A percentile compares a stretch with the other conserved stretches of the same genome.
phyloP scores from a whole-genome alignment of 1,140 invertebrate genomes.

The Drosophila subpulchrella region DNA sequence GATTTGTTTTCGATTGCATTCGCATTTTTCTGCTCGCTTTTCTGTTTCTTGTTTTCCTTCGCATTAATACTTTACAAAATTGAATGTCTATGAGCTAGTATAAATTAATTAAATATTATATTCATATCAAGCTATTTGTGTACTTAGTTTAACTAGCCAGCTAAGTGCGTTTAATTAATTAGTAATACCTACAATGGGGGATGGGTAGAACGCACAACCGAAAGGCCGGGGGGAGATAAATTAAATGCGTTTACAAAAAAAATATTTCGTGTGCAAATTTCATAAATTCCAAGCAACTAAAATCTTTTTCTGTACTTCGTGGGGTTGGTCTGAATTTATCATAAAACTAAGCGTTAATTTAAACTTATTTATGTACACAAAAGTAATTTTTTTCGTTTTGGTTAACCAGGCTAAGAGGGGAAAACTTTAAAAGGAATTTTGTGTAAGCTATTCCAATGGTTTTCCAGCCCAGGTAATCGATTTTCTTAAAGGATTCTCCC shows the following conservation, averaged over 20 bases:
- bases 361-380: constrained; percentile 75
- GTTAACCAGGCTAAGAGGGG: constrained; percentile 13
- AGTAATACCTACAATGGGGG: constrained; percentile 68
- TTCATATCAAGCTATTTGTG: constrained; percentile 40
- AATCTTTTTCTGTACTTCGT: constrained; percentile 26
- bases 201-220: constrained; percentile 54
- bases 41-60: constrained; percentile 52
- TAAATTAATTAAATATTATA: constrained; percentile 76
- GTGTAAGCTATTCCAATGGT: constrained; percentile 14
- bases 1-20: constrained; percentile 66
- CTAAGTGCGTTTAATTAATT: constrained; percentile 57
- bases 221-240: constrained; percentile 13
- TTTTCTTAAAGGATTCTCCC: constrained; percentile 21
- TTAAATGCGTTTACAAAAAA: constrained; percentile 36
- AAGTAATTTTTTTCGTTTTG: constrained; percentile 8
- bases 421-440: constrained; percentile 25
- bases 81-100: constrained; percentile 68
- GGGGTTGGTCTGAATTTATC: constrained; percentile 30
- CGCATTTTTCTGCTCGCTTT: constrained; percentile 43
- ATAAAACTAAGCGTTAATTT: constrained; percentile 41
- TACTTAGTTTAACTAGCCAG: constrained; percentile 45
- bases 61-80: constrained; percentile 81
- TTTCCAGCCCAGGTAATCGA: constrained; percentile 20
- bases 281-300: constrained; percentile 66
- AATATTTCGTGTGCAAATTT: constrained; percentile 64